These are phyloP conservation scores for Dasysyrphus albostriatus DNA, from an alignment of 2,888 invertebrate genomes.

Conservation along the genomic window DNA sequence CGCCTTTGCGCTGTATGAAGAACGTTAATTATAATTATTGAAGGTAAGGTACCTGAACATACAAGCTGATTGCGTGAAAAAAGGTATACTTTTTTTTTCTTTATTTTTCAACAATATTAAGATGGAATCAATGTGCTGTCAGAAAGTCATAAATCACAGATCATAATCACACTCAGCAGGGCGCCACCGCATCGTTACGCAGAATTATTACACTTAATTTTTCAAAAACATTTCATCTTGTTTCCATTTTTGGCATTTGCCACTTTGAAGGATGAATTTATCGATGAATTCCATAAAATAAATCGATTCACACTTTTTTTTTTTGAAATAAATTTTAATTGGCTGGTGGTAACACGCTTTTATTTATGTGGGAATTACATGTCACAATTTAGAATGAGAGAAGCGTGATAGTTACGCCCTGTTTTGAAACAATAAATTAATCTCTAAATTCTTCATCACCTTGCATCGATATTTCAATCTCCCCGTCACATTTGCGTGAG, in stretches of 20 bases:
- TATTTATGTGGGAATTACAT: slow-evolving; percentile 34
- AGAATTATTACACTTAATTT: slow-evolving; percentile 50
- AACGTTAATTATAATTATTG: slow-evolving; percentile 24
- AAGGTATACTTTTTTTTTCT: slow-evolving; percentile 6
- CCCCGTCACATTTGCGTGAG: not conserved
- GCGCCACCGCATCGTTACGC: slow-evolving; percentile 58
- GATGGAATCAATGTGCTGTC: slow-evolving; percentile 59
- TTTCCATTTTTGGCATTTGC: slow-evolving; percentile 63
- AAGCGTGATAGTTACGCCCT: not conserved
- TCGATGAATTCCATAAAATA: slow-evolving; percentile 44
- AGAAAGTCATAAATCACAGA: slow-evolving; percentile 69
- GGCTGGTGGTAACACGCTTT: slow-evolving; percentile 9
- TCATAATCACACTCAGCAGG: slow-evolving; percentile 61
- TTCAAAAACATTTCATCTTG: slow-evolving; percentile 47
- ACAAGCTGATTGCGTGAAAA: slow-evolving; percentile 13
- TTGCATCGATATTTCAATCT: not conserved
- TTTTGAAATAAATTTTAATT: slow-evolving; percentile 12
- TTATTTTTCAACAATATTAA: slow-evolving; percentile 24
- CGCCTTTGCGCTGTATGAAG: slow-evolving; percentile 28
- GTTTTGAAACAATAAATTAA: not conserved
- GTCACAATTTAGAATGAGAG: slow-evolving; percentile 10
- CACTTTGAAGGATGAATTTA: slow-evolving; percentile 29
- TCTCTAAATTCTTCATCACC: not conserved
- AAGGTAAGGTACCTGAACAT: not conserved
- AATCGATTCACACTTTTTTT: slow-evolving; percentile 50